Evolutionary conservation across 2,113 vertebrate species (phyloP).

Genomic region (Hemiscyllium ocellatum): DNA sequence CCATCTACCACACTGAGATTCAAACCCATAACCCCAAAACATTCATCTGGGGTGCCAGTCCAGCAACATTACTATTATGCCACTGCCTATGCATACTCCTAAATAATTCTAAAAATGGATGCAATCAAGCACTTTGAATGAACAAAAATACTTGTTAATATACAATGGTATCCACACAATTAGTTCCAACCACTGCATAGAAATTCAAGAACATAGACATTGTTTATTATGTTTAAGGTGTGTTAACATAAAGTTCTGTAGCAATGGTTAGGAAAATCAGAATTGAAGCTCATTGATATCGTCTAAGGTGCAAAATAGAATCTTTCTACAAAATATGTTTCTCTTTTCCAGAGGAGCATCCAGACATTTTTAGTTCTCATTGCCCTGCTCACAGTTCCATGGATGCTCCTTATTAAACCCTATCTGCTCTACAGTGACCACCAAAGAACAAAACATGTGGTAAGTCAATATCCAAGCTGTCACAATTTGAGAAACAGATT

Average conservation of each 20-base stretch:
- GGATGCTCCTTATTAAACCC: slow-evolving; percentile 48
- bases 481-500: neutral
- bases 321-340: neutral
- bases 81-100: neutral
- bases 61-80: no score
- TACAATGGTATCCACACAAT: neutral
- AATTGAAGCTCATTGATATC: neutral
- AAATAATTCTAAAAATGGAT: neutral
- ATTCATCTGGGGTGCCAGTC: no score
- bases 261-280: neutral
- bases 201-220: neutral
- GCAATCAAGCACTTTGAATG: neutral
- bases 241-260: neutral
- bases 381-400: slow-evolving; percentile 47
- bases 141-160: neutral
- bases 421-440: slow-evolving; percentile 43
- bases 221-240: neutral
- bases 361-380: slow-evolving; percentile 47
- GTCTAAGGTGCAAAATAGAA: neutral
- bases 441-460: neutral
- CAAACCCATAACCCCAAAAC: no score
- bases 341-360: slow-evolving; percentile 42
- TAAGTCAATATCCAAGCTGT: neutral
- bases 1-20: no score
- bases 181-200: neutral